Percentiles rank a stretch among this genome's conserved stretches.
These are phyloP conservation scores for Patella caerulea DNA, from an alignment of 2,888 invertebrate species.

Conservation along the genomic window DNA sequence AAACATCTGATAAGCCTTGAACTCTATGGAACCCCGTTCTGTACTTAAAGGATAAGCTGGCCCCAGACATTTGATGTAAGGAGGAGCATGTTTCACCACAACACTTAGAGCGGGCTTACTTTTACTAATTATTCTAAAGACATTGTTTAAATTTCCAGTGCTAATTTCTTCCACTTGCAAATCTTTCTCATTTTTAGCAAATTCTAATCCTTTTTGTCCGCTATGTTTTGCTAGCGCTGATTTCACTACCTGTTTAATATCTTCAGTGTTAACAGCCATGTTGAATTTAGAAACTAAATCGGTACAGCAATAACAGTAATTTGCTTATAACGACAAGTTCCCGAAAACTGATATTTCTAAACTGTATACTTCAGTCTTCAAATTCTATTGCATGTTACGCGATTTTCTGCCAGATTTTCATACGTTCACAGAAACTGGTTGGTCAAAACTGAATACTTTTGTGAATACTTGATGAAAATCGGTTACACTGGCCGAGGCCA, in stretches of 20 bases:
- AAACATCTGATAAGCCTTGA: conserved; percentile 43
- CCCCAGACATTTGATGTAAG: conserved; percentile 56
- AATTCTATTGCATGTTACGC: too few relatives aligned
- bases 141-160: conserved; percentile 54
- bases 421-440: too few relatives aligned
- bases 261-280: background rate
- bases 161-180: conserved; percentile 44
- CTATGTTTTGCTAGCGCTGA: background rate
- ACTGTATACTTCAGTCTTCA: too few relatives aligned
- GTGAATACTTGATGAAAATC: too few relatives aligned
- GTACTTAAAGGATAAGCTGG: conserved; percentile 45
- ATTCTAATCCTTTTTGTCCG: conserved; percentile 16
- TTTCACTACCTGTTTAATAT: background rate
- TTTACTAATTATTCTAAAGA: conserved; percentile 34
- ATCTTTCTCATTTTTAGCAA: conserved; percentile 27
- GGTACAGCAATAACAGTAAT: too few relatives aligned
- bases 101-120: conserved; percentile 29
- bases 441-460: too few relatives aligned
- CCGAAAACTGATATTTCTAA: too few relatives aligned
- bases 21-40: conserved; percentile 45
- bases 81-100: conserved; percentile 51
- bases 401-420: too few relatives aligned
- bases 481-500: too few relatives aligned
- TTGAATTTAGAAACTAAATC: background rate
- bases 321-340: too few relatives aligned